Evolutionary conservation across 2,113 vertebrate species (phyloP).

Genomic region (Odontesthes bonariensis): DNA sequence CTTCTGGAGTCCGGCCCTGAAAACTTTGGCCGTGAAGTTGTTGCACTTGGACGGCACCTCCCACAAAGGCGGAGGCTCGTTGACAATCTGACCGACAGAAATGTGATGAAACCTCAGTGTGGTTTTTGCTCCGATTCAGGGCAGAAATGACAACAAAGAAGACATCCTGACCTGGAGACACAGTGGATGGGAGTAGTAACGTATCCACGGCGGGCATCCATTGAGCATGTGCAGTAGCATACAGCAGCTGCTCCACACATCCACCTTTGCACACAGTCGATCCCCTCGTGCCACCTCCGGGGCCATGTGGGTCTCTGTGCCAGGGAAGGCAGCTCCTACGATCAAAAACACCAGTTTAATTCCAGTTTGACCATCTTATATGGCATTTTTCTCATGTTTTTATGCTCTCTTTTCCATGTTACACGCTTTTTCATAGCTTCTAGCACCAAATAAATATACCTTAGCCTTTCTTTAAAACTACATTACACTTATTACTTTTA

Average conservation of each 20-base stretch:
- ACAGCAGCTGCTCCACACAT: slow-evolving; percentile 96
- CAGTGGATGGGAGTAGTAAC: slow-evolving; percentile 91
- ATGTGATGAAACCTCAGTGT: not conserved
- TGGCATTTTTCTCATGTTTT: too few species aligned
- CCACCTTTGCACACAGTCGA: slow-evolving; percentile 87
- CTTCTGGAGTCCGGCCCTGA: slow-evolving; percentile 91
- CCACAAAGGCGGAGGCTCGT: slow-evolving; percentile 90
- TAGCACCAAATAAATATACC: too few species aligned
- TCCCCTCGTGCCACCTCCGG: slow-evolving; percentile 93
- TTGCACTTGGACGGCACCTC: slow-evolving; percentile 92
- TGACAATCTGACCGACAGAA: slow-evolving; percentile 86
- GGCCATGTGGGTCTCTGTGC: slow-evolving; percentile 96
- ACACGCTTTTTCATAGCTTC: too few species aligned
- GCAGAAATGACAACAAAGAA: not conserved
- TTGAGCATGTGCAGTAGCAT: slow-evolving; percentile 97
- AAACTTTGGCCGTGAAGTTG: slow-evolving; percentile 88
- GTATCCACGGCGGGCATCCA: slow-evolving; percentile 92
- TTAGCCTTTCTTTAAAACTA: too few species aligned
- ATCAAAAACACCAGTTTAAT: not conserved
- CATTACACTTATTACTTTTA: too few species aligned
- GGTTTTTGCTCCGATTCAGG: not conserved
- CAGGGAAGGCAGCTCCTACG: slow-evolving; percentile 88
- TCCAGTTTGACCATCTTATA: not conserved
- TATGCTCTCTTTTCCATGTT: too few species aligned
- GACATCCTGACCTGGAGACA: slow-evolving; percentile 88